Conservation (phyloP, 2,113 vertebrate species). For the Tautogolabrus adspersus region DNA sequence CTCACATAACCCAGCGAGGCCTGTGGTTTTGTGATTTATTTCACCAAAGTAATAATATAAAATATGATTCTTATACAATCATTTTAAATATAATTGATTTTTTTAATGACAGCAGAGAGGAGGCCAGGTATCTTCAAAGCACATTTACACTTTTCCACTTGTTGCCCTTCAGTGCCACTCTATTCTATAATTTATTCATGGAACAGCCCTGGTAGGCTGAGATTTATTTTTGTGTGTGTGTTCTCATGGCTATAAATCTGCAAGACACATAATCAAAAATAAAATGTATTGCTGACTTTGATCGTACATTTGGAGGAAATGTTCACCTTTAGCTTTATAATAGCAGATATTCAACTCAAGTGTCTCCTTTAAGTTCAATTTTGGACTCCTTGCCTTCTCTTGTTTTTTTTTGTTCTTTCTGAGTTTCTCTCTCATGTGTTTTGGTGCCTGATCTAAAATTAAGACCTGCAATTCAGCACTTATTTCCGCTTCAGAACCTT, state of each 20-base stretch:
- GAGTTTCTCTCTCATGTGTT: slow-evolving; percentile 18
- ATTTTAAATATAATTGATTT: neutral
- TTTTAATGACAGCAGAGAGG: neutral
- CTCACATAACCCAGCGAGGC: no score
- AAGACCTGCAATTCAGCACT: slow-evolving; percentile 23
- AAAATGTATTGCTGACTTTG: neutral
- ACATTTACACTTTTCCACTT: neutral
- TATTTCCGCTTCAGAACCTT: neutral
- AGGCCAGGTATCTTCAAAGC: neutral
- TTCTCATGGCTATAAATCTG: neutral
- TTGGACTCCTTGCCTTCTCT: slow-evolving; percentile 9
- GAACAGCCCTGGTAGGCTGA: neutral
- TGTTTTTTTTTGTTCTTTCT: neutral
- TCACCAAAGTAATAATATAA: neutral
- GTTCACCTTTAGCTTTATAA: slow-evolving; percentile 6
- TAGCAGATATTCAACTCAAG: slow-evolving; percentile 5
- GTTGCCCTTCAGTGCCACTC: neutral
- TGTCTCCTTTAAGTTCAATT: neutral
- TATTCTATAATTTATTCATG: slow-evolving; percentile 4
- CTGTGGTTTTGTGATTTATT: neutral
- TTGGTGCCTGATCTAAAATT: slow-evolving; percentile 27
- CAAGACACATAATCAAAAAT: neutral
- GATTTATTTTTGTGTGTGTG: neutral
- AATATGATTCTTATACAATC: neutral
- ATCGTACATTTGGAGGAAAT: neutral